Base-by-base conservation (phyloP, 2,797 vertebrate species). In the Euthynnus affinis region DNA sequence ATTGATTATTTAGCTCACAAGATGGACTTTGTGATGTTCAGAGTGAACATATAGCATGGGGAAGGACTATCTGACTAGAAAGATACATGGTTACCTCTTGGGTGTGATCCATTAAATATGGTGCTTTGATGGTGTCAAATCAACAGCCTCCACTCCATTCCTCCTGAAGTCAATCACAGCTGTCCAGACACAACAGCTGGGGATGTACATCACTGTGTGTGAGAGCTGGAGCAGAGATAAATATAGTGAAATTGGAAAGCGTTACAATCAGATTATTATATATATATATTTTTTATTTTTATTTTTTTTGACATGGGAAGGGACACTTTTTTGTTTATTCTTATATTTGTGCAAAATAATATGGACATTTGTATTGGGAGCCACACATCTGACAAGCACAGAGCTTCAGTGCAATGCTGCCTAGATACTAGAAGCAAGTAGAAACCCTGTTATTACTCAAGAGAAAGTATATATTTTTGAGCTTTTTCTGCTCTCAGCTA, bases 1-100 rank as follows among this genome's bases (percentile, higher is more conserved):
- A 91, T 92, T 91, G 85, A 93, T 95, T 93, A 91, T 92, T 92
- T 88, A 89, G 78, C 89, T 89, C 86, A 78, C 73, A 78, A 90
- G 84, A 91, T 81, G 71, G 84, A 91, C 86, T 86, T 84, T 55
- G 80, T 87, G 82, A 91, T 84, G 85, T 88, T 89, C 73, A 74
- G 62, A 83, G 77, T 79, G 72, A 86, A 87, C 82, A 73, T 85
- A 78, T 78, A 84, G 73, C 76, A 81, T 13, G 7, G 76, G 59
- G 32, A 85, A 73, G 74, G 59, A 83, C 55, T n/a, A 82, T 82
- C 70, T 67, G 78, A 85, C 82, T 55, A 60, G 68, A 83, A 88
- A 88, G 83, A 83, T 82, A 61, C 74, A 79, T 70, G 75, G 87
- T 89, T 82, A 84, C 81, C 80, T 89, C 73, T 80, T 76, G 67